Percentiles rank a stretch among this genome's conserved stretches.
These are phyloP conservation scores for Subanguina moxae DNA, from an alignment of 1,140 invertebrate species.

Conservation along the genomic window DNA sequence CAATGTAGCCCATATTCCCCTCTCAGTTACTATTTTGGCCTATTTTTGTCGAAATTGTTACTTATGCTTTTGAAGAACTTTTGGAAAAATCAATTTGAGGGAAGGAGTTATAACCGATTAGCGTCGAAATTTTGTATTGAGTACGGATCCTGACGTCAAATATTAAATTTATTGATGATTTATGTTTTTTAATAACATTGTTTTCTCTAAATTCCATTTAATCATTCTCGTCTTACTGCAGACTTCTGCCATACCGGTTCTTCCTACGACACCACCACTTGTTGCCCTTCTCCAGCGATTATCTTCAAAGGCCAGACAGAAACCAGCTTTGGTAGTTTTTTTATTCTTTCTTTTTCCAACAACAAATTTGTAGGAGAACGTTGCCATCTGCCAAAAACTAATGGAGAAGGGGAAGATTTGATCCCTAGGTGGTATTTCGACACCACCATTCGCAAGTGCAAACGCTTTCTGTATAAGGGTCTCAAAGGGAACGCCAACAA, in stretches of 20 bases:
- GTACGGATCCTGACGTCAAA: no score
- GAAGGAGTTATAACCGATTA: no score
- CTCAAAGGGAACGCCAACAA: constrained; percentile 57
- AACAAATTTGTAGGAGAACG: constrained; percentile 27
- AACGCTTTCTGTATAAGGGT: constrained; percentile 58
- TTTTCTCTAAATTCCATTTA: no score
- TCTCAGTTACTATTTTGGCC: no score
- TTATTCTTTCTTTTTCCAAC: constrained; percentile 7
- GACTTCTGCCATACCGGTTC: constrained; percentile 40
- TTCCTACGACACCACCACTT: constrained; percentile 52
- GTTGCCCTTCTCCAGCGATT: constrained; percentile 44
- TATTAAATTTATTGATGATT: no score
- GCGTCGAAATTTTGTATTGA: no score
- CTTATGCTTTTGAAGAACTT: no score
- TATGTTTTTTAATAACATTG: no score
- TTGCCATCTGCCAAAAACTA: constrained; percentile 43
- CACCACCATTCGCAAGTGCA: constrained; percentile 43
- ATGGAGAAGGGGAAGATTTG: constrained; percentile 51
- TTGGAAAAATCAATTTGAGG: no score
- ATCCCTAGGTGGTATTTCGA: constrained; percentile 59
- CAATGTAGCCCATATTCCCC: no score
- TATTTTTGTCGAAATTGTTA: no score
- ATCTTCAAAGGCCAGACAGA: neutral
- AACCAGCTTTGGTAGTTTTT: constrained; percentile 2
- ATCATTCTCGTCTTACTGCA: no score